Percentiles rank a stretch among this genome's conserved stretches.
These are phyloP conservation scores for Pseudomyrmex dendroicus DNA, from an alignment of 1,140 invertebrate genomes.

Conservation along the genomic window DNA sequence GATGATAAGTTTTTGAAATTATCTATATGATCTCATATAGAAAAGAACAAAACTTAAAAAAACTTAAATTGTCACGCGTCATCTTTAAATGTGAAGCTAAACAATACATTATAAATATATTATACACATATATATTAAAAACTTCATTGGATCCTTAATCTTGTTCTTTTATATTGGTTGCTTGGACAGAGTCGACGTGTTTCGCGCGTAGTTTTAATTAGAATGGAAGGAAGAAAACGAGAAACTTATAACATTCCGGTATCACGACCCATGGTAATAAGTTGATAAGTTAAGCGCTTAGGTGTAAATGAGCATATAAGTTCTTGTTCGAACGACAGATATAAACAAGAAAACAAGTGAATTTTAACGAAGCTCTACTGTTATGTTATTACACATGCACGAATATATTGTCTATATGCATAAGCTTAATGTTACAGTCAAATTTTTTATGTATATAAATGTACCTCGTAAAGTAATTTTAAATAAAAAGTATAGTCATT, in stretches of 20 bases:
- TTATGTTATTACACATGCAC: constrained; percentile 72
- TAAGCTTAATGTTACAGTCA: constrained; percentile 80
- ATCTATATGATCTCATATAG: too few relatives aligned
- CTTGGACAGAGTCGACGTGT: constrained; percentile 8
- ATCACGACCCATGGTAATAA: constrained; percentile 77
- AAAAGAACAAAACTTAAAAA: too few relatives aligned
- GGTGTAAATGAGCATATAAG: constrained; percentile 75
- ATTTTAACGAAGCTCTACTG: constrained; percentile 63
- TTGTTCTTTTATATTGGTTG: not conserved
- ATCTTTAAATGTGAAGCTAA: too few relatives aligned
- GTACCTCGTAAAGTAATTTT: constrained; percentile 83
- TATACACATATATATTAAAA: too few relatives aligned
- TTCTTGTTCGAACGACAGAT: constrained; percentile 68
- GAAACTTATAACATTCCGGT: constrained; percentile 81
- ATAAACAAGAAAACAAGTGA: constrained; percentile 66
- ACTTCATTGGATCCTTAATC: constrained; percentile 7
- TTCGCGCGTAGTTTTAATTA: constrained; percentile 38
- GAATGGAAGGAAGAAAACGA: constrained; percentile 13
- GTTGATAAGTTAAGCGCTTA: constrained; percentile 73
- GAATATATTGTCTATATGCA: constrained; percentile 71
- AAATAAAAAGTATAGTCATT: constrained; percentile 84
- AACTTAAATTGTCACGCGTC: too few relatives aligned
- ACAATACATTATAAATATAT: too few relatives aligned
- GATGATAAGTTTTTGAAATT: too few relatives aligned
- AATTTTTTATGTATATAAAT: constrained; percentile 84